A percentile compares a stretch with the other conserved stretches of the same genome.
These are phyloP conservation scores for Homarus americanus DNA, from an alignment of 1,140 invertebrate genomes.

Conservation along the genomic window DNA sequence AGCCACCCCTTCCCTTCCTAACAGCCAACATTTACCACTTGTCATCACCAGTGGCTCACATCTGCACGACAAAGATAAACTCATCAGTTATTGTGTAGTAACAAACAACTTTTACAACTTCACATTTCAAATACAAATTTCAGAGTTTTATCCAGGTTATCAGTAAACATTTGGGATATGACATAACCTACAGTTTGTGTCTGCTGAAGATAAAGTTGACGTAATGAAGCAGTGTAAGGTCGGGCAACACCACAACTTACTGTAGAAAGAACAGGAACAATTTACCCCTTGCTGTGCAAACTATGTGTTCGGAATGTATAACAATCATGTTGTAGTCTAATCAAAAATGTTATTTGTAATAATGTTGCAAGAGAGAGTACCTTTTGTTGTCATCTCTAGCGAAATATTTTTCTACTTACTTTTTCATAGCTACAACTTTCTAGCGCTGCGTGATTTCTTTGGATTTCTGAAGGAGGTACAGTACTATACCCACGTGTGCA, in stretches of 20 bases:
- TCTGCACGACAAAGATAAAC: not conserved
- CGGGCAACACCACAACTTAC: not conserved
- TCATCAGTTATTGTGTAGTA: not conserved
- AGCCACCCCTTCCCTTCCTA: no score
- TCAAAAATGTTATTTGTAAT: constrained; percentile 73
- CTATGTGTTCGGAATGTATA: constrained; percentile 66
- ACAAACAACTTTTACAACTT: not conserved
- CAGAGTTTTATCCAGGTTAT: not conserved
- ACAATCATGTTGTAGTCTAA: constrained; percentile 67
- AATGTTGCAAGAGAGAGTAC: constrained; percentile 70
- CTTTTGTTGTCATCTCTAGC: constrained; percentile 70
- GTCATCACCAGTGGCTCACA: not conserved
- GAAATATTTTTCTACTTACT: constrained; percentile 73
- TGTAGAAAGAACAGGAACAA: constrained; percentile 24
- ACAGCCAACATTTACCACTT: not conserved
- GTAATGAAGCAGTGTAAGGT: not conserved
- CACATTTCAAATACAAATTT: not conserved
- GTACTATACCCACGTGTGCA: constrained; percentile 48
- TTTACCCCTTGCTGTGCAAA: constrained; percentile 63
- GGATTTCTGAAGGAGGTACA: constrained; percentile 46
- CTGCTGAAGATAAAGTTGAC: not conserved
- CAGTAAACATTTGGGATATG: not conserved
- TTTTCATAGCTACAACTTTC: constrained; percentile 71
- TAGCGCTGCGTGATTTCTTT: constrained; percentile 54
- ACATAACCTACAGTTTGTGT: not conserved